phyloP scores from a whole-genome alignment of 2,797 vertebrate genomes.

The Peromyscus melanophrys region DNA sequence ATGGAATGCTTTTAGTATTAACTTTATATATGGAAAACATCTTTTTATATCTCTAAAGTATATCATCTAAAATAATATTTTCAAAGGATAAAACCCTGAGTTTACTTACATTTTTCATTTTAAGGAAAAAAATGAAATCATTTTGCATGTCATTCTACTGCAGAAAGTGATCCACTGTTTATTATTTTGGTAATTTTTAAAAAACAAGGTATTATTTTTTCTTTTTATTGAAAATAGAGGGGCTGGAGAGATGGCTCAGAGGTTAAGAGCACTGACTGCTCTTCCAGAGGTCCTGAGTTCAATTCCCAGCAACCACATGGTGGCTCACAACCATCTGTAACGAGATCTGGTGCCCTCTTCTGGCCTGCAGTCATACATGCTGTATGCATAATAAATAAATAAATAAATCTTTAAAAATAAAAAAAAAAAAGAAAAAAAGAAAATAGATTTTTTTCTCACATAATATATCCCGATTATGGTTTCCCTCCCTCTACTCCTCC shows the following conservation, averaged over 20 bases:
- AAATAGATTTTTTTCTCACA: not conserved
- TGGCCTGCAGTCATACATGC: no score
- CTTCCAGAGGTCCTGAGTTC: no score
- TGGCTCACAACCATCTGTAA: no score
- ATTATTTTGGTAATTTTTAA: conserved; percentile 13
- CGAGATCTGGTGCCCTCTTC: no score
- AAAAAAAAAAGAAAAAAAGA: no score
- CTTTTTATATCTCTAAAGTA: not conserved
- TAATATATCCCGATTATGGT: not conserved
- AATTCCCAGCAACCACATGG: no score
- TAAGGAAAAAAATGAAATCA: not conserved
- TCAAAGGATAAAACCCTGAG: not conserved
- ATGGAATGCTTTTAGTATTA: not conserved
- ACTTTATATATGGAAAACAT: not conserved
- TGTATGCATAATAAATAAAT: no score
- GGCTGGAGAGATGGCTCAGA: no score
- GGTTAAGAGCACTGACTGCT: no score
- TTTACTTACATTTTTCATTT: not conserved
- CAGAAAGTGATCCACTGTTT: not conserved
- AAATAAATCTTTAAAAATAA: no score
- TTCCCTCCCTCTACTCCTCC: not conserved
- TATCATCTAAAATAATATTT: not conserved
- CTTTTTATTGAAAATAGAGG: not conserved
- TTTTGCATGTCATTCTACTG: not conserved
- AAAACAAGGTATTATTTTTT: not conserved